Conservation (phyloP, 1,140 invertebrate genomes). For the Drosophila bifasciata region DNA sequence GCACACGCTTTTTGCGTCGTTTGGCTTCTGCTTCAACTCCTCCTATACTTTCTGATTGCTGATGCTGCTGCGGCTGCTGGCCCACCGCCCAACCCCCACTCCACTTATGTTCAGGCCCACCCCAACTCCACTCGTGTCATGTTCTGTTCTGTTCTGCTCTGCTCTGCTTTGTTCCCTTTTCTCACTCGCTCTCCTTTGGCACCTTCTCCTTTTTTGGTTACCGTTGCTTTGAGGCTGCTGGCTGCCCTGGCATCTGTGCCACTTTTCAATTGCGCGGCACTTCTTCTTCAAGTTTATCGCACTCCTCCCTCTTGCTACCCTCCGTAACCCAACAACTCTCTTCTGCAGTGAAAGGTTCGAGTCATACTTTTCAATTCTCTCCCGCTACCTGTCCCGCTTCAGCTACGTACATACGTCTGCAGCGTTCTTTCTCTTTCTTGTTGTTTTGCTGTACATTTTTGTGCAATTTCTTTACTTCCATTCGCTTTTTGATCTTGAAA, state of each 20-base stretch:
- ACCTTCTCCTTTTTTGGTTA: conserved; percentile 30
- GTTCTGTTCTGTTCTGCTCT: background rate
- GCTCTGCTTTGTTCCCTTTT: conserved; percentile 5
- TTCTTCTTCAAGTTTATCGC: conserved; percentile 74
- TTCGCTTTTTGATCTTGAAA: conserved; percentile 81
- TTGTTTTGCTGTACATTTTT: conserved; percentile 40
- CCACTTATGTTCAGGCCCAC: conserved; percentile 12
- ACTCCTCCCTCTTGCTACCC: conserved; percentile 38
- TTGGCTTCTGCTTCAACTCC: conserved; percentile 24
- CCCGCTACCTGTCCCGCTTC: background rate
- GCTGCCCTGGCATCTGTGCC: conserved; percentile 62
- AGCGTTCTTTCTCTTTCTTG: conserved; percentile 15
- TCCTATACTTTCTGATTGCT: conserved; percentile 31
- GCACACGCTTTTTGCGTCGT: conserved; percentile 73
- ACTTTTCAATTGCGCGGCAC: conserved; percentile 78
- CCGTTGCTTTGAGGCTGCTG: conserved; percentile 52
- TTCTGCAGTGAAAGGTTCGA: conserved; percentile 68
- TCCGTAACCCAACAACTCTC: conserved; percentile 5
- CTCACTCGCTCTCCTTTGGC: conserved; percentile 9
- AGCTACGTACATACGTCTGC: background rate
- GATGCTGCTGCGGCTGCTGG: conserved; percentile 41
- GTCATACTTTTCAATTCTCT: conserved; percentile 38
- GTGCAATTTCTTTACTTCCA: conserved; percentile 66
- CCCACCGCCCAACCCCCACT: background rate
- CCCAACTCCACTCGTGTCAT: conserved; percentile 26